phyloP scores from a whole-genome alignment of 2,797 vertebrate species.

The Etheostoma nigrum region DNA sequence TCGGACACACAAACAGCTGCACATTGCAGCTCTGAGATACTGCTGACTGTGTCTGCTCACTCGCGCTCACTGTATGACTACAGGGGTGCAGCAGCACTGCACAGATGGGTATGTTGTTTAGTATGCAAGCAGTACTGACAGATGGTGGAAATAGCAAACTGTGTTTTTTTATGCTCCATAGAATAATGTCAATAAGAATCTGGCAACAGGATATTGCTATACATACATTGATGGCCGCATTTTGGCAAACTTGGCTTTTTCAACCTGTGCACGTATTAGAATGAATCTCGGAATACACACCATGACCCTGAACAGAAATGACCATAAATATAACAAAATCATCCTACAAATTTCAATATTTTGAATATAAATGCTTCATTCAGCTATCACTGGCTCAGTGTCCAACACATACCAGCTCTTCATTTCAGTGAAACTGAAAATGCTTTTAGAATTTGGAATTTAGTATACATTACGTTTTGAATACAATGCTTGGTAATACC shows the following conservation, averaged over 20 bases:
- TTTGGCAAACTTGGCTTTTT: slow-evolving; percentile 45
- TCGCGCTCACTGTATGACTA: slow-evolving; percentile 55
- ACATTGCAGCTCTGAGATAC: slow-evolving; percentile 54
- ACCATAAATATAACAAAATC: slow-evolving; percentile 9
- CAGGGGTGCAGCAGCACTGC: slow-evolving; percentile 63
- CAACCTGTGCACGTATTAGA: background rate
- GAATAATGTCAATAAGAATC: slow-evolving; percentile 50
- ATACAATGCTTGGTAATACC: background rate
- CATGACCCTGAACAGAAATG: slow-evolving; percentile 2
- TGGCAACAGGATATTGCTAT: slow-evolving; percentile 42
- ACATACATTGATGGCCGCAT: slow-evolving; percentile 17
- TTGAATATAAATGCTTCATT: background rate
- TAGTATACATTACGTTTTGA: background rate
- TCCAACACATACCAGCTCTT: background rate
- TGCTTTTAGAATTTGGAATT: slow-evolving; percentile 3
- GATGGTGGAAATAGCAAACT: slow-evolving; percentile 60
- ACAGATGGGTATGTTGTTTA: slow-evolving; percentile 75
- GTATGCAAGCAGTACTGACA: slow-evolving; percentile 61
- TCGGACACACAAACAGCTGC: slow-evolving; percentile 61
- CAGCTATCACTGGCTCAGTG: background rate
- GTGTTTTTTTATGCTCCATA: slow-evolving; percentile 40
- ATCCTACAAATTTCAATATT: background rate
- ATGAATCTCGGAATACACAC: background rate
- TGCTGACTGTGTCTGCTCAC: slow-evolving; percentile 69
- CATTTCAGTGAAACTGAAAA: slow-evolving; percentile 5